Conservation (phyloP, 2,797 vertebrate genomes). For the Sebastes diaconus region DNA sequence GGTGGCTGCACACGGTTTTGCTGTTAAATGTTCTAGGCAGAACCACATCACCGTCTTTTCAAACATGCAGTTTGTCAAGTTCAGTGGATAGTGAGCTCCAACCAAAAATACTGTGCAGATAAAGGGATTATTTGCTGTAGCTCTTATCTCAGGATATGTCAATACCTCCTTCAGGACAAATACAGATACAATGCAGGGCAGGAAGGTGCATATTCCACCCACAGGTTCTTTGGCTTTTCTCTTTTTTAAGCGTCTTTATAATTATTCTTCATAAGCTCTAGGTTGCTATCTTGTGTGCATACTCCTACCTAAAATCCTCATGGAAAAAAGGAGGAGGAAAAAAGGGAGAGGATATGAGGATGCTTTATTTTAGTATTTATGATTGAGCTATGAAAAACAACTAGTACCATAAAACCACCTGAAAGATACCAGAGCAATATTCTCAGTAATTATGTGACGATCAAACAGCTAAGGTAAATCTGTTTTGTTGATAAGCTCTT, state of each 20-base stretch:
- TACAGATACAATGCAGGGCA: slow-evolving; percentile 51
- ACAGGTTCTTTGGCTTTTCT: slow-evolving; percentile 40
- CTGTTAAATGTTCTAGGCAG: slow-evolving; percentile 21
- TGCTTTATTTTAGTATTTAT: slow-evolving; percentile 5
- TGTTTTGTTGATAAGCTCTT: neutral
- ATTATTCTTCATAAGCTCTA: slow-evolving; percentile 54
- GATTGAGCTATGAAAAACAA: slow-evolving; percentile 4
- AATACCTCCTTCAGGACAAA: slow-evolving; percentile 57
- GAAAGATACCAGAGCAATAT: neutral
- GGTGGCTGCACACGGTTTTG: slow-evolving; percentile 19
- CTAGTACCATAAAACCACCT: neutral
- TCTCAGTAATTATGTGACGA: neutral
- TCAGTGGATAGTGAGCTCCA: slow-evolving; percentile 12
- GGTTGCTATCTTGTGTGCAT: slow-evolving; percentile 20
- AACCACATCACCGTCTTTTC: slow-evolving; percentile 14
- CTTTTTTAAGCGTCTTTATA: slow-evolving; percentile 48
- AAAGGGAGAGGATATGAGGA: neutral
- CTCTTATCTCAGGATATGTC: slow-evolving; percentile 54
- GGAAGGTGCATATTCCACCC: slow-evolving; percentile 51
- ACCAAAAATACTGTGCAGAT: slow-evolving; percentile 37
- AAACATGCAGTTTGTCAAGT: slow-evolving; percentile 31
- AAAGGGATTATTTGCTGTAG: slow-evolving; percentile 54
- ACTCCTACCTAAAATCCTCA: slow-evolving; percentile 48
- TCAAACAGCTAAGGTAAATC: neutral
- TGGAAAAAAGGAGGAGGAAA: neutral